A percentile compares a stretch with the other conserved stretches of the same genome.
These are phyloP conservation scores for Geophilus truncorum DNA, from an alignment of 2,888 invertebrate genomes.

Conservation along the genomic window DNA sequence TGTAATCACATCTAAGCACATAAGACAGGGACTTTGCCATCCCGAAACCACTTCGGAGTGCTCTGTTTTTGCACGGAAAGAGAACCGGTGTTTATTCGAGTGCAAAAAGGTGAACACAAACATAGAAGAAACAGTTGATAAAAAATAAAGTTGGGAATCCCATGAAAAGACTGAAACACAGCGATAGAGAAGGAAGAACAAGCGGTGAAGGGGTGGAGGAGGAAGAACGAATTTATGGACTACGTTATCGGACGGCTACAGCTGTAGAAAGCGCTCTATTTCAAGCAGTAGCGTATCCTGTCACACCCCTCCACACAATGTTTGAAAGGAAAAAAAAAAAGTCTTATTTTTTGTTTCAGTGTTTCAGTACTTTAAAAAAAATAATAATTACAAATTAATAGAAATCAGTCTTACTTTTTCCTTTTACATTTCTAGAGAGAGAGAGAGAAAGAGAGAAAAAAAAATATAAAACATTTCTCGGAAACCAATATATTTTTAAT, in stretches of 20 bases:
- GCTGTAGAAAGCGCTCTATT: slow-evolving; percentile 22
- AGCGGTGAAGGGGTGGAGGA: background rate
- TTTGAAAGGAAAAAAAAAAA: background rate
- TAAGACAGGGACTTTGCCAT: slow-evolving; percentile 7
- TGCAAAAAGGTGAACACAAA: slow-evolving; percentile 22
- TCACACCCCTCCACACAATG: background rate
- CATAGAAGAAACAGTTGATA: background rate
- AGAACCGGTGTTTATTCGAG: background rate
- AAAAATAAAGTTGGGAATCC: slow-evolving; percentile 22
- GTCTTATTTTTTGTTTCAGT: background rate
- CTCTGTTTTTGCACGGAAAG: background rate
- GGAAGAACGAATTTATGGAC: slow-evolving; percentile 20
- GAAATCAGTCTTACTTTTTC: background rate
- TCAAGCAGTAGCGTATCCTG: slow-evolving; percentile 16
- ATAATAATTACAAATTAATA: background rate
- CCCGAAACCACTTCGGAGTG: background rate
- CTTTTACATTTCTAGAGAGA: too few species aligned
- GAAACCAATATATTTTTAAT: too few species aligned
- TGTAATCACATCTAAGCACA: slow-evolving; percentile 9
- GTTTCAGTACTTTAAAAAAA: background rate
- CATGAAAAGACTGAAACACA: slow-evolving; percentile 23
- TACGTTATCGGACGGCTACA: slow-evolving; percentile 24
- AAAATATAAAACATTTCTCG: too few species aligned
- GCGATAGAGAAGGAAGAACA: slow-evolving; percentile 22
- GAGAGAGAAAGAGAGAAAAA: too few species aligned